A percentile compares a stretch with the other conserved stretches of the same genome.
These are phyloP conservation scores for Drosophila setosimentum DNA, from an alignment of 2,888 invertebrate species.

Conservation along the genomic window DNA sequence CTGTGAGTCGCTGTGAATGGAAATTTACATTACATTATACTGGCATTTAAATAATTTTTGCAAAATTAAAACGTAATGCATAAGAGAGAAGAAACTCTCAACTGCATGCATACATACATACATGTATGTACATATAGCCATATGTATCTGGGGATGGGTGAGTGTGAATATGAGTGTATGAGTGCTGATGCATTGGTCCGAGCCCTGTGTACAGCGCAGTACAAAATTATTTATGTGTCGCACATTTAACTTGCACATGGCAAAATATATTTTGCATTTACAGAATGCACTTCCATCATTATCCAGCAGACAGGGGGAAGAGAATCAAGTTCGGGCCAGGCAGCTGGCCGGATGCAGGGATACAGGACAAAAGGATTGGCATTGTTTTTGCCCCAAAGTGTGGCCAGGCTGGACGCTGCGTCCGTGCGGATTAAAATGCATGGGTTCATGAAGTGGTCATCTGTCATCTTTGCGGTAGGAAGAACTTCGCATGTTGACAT, in stretches of 20 bases:
- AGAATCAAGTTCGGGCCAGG: constrained; percentile 27
- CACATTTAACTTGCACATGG: constrained; percentile 78
- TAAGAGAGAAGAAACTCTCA: constrained; percentile 50
- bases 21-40: constrained; percentile 78
- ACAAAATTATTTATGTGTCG: constrained; percentile 77
- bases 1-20: constrained; percentile 48
- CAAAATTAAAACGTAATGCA: constrained; percentile 77
- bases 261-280: constrained; percentile 79
- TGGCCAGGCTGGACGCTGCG: constrained; percentile 31
- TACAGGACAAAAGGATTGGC: constrained; percentile 42
- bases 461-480: constrained; percentile 81
- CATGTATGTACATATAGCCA: constrained; percentile 1
- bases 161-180: constrained; percentile 17
- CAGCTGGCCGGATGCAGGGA: constrained; percentile 45
- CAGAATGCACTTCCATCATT: constrained; percentile 80
- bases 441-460: constrained; percentile 81
- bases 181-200: constrained; percentile 63
- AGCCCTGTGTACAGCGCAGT: constrained; percentile 42
- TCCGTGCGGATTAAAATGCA: constrained; percentile 75
- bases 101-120: constrained; percentile 11
- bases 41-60: constrained; percentile 78
- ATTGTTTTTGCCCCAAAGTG: constrained; percentile 45
- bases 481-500: constrained; percentile 80
- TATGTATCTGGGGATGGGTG: constrained; percentile 3
- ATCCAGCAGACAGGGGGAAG: constrained; percentile 47